Evolutionary conservation across 2,888 invertebrate genomes (phyloP), one percentile per base, ranked within the genome.

Genomic region (Lissonota sp.): DNA sequence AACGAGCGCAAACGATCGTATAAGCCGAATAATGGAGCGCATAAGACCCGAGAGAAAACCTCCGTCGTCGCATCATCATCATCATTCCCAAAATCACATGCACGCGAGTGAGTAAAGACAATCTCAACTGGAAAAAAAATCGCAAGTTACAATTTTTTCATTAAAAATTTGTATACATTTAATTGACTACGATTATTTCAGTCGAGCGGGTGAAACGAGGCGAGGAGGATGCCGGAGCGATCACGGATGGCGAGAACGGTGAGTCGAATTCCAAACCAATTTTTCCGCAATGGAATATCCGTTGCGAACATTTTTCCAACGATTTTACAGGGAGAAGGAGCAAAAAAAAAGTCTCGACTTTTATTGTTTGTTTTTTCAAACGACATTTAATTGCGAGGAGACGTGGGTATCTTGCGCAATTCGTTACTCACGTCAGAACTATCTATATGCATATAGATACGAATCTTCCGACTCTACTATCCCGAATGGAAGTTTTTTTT

Each of bases 21-120:
- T 96, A 85, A 96, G 96, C 80, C 94, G 96, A 90, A 93, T 97
- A 86, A 96, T 96, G 95, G 96, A 96, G 87, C 94, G 95, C 87
- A 94, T 94, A 74, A 91, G 93, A 77, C 93, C 94, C 0, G 94
- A 94, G 82, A 89, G 93, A 80, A 93, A 94, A 93, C 90, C 93
- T 91, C 89, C 93, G 84, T 93, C 92, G 91, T 94, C 90, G 39
- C 88, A 93, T 92, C 87, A 86, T 77, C 89, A 88, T 70, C 88
- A 88, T 83, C 88, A 89, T 81, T 83, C 86, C n/a, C 90, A 89
- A 73, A 89, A 90, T 84, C 88, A 89, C 80, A 86, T 88, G 86
- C 88, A 88, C 64, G 87, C 87, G 72, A 86, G 91, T 91, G 79
- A 88, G 86, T 86, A 51, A n/a, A 72, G 7, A 37, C 6, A 0